Percentiles rank a stretch among this genome's conserved stretches.
Conservation (phyloP, 1,140 invertebrate genomes). For the Listronotus oregonensis region DNA sequence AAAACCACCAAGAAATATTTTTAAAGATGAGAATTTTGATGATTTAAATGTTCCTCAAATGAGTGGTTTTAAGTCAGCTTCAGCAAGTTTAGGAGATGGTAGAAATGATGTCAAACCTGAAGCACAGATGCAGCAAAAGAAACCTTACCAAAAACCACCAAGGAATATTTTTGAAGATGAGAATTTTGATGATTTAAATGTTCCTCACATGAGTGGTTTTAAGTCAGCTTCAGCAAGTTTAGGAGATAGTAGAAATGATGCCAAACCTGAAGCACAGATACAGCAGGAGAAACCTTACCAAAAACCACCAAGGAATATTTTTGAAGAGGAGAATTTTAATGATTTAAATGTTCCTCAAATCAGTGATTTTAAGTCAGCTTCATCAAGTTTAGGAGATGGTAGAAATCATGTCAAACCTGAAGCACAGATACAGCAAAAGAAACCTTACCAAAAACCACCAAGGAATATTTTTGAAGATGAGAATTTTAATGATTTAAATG, state of each 20-base stretch:
- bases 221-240: constrained; percentile 5
- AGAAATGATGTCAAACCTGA: not conserved
- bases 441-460: not conserved
- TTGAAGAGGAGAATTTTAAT: not conserved
- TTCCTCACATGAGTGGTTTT: not conserved
- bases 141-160: not conserved
- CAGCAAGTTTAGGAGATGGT: constrained; percentile 7
- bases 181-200: constrained; percentile 13
- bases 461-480: constrained; percentile 23
- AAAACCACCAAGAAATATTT: too few relatives aligned
- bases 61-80: not conserved
- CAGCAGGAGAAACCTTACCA: too few relatives aligned
- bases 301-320: too few relatives aligned
- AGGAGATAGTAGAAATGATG: too few relatives aligned
- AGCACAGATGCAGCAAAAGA: constrained; percentile 9
- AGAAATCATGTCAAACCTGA: not conserved
- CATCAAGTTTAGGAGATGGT: constrained; percentile 6
- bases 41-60: constrained; percentile 5
- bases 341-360: constrained; percentile 5
- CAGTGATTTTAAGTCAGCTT: not conserved
- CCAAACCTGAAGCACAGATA: too few relatives aligned
- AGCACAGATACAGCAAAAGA: not conserved
- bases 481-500: constrained; percentile 23
- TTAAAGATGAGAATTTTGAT: not conserved
- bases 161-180: constrained; percentile 15